Evolutionary conservation across 2,797 vertebrate species (phyloP).

Genomic region (Etheostoma nigrum): DNA sequence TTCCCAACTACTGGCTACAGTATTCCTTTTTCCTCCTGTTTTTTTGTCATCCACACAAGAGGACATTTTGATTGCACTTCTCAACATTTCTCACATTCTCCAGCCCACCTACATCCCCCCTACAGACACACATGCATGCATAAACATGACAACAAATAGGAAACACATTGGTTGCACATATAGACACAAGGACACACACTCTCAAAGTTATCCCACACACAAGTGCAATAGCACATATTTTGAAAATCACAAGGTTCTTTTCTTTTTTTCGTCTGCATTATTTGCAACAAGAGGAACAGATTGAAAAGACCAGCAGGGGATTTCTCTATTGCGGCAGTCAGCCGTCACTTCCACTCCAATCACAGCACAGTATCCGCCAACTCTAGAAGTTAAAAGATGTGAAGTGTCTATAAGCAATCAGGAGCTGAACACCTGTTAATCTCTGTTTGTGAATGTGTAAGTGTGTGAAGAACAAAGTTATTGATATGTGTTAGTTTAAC

Average conservation of each 20-base stretch:
- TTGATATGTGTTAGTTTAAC: conserved; percentile 71
- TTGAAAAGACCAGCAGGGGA: conserved; percentile 66
- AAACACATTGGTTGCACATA: conserved; percentile 2
- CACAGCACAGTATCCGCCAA: conserved; percentile 20
- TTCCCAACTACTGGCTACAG: conserved; percentile 83
- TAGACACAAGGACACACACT: not conserved
- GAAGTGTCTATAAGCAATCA: conserved; percentile 28
- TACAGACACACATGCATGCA: conserved; percentile 22
- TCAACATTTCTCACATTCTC: conserved; percentile 82
- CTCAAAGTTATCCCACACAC: conserved; percentile 20
- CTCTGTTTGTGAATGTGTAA: conserved; percentile 40
- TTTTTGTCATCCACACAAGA: conserved; percentile 62
- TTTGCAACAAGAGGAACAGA: conserved; percentile 60
- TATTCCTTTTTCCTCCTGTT: conserved; percentile 68
- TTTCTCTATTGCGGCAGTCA: conserved; percentile 62
- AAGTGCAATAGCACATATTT: conserved; percentile 52
- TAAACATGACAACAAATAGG: conserved; percentile 10
- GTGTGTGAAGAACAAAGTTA: conserved; percentile 38
- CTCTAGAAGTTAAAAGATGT: conserved; percentile 19
- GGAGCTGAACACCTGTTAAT: conserved; percentile 68
- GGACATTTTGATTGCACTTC: conserved; percentile 79
- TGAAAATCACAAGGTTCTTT: conserved; percentile 55
- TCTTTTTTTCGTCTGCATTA: conserved; percentile 37
- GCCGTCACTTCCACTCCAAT: conserved; percentile 58
- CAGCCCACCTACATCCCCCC: conserved; percentile 58